Evolutionary conservation across 2,113 vertebrate genomes (phyloP).

Genomic region (Larimichthys crocea): DNA sequence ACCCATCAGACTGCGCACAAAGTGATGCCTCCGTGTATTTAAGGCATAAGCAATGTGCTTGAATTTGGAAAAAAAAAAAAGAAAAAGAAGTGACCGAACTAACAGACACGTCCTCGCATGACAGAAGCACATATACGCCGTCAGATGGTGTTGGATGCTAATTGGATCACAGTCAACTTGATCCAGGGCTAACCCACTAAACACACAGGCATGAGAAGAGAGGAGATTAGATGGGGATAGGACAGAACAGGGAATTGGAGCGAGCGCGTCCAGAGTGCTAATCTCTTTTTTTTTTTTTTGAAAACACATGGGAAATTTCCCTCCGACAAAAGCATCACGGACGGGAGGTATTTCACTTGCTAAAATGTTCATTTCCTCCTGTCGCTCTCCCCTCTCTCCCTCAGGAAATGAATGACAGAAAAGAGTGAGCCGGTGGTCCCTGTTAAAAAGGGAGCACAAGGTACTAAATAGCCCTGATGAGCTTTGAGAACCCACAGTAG

Average conservation of each 20-base stretch:
- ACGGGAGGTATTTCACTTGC: constrained; percentile 55
- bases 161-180: constrained; percentile 75
- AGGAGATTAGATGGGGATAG: constrained; percentile 65
- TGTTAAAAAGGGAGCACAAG: constrained; percentile 54
- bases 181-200: constrained; percentile 72
- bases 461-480: constrained; percentile 62
- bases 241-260: constrained; percentile 63
- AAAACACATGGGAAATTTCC: constrained; percentile 71
- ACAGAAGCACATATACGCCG: constrained; percentile 25
- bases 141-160: constrained; percentile 71
- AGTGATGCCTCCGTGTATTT: background rate
- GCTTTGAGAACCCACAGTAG: constrained; percentile 63
- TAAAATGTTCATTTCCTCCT: constrained; percentile 50
- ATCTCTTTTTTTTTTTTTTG: constrained; percentile 64
- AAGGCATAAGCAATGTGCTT: background rate
- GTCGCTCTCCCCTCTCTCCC: constrained; percentile 23
- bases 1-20: constrained; percentile 9
- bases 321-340: constrained; percentile 38
- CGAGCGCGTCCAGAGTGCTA: constrained; percentile 48
- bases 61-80: background rate
- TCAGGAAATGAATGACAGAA: constrained; percentile 59
- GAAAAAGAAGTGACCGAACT: background rate
- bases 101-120: constrained; percentile 2
- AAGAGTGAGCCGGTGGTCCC: constrained; percentile 61
- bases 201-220: constrained; percentile 55